Evolutionary conservation across 2,113 vertebrate species (phyloP), one percentile per base, ranked within the genome.

Genomic region (Turdus rufiventris): DNA sequence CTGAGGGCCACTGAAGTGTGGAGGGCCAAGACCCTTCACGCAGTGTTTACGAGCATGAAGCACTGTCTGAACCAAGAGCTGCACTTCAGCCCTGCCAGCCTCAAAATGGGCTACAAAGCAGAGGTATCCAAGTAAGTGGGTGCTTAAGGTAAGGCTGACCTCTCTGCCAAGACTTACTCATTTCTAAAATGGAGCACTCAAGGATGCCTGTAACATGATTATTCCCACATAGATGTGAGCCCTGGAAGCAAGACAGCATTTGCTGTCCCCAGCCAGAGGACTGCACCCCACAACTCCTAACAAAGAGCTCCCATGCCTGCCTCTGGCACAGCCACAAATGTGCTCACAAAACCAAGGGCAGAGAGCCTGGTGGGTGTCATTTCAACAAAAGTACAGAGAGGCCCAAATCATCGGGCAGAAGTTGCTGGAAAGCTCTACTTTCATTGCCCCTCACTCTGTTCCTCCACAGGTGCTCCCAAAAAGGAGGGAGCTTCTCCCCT

Each of bases 171-270:
- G 54, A 50, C 6, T 5, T 63, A n/a, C 43, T 63, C 31, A 24
- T 40, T 53, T 36, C 40, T 65, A 42, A 85, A 82, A 40, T 0
- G 4, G 47, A 51, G 34, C 0, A 0, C 12, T 6, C 56, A 47
- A 19, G 47, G 60, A 50, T 7, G 16, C 21, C 33, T 7, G 0
- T 25, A 66, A 60, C 1, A 2, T 6, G 47, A 45, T 50, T 73
- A 77, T 54, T 53, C n/a, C 72, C 57, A 31, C 8, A 8, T 3
- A 38, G 25, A 45, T 54, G 34, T 5, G 9, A 85, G 58, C 23
- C 29, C 42, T 77, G 80, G 63, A 47, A 84, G 43, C 2, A 1
- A 33, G 51, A 54, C 0, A 7, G 10, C 28, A 38, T 66, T 66
- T 0, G 5, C 60, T 42, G 40, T 56, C 25, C 40, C 40, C 61